Percentiles rank a stretch among this genome's conserved stretches.
Evolutionary conservation across 2,888 invertebrate genomes (phyloP).

Genomic region (Microchrysa polita): DNA sequence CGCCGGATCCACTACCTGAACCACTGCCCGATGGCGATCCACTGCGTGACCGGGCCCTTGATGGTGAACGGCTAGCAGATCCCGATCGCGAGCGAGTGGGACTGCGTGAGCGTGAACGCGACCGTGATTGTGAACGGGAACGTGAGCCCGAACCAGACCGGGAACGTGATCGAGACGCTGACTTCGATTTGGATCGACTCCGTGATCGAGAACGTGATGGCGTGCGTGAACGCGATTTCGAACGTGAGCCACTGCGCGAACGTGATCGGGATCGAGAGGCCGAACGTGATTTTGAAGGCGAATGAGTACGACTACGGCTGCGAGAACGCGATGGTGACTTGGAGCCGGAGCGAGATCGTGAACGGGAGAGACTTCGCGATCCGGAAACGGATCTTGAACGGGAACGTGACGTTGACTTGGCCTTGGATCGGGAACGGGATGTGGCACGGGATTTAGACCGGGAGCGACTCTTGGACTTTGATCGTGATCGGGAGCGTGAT

Average conservation of each 20-base stretch:
- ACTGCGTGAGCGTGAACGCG: constrained; percentile 52
- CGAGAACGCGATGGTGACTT: constrained; percentile 53
- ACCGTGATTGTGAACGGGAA: constrained; percentile 51
- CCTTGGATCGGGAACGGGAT: constrained; percentile 55
- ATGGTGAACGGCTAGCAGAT: constrained; percentile 62
- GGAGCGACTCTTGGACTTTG: constrained; percentile 49
- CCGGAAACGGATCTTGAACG: constrained; percentile 57
- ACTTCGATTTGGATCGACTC: constrained; percentile 57
- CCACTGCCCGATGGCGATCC: constrained; percentile 58
- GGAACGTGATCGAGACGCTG: constrained; percentile 57
- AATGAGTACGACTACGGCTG: constrained; percentile 38
- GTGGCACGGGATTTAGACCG: constrained; percentile 60
- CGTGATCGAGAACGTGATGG: constrained; percentile 57
- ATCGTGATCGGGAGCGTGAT: constrained; percentile 50
- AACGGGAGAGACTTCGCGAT: constrained; percentile 36
- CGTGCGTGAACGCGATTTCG: constrained; percentile 56
- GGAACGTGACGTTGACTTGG: constrained; percentile 55
- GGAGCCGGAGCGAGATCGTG: constrained; percentile 65
- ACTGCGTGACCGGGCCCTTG: constrained; percentile 55
- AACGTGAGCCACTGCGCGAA: constrained; percentile 53
- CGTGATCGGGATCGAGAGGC: constrained; percentile 52
- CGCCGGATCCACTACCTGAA: constrained; percentile 62
- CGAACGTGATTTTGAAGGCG: constrained; percentile 52
- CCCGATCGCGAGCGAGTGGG: constrained; percentile 56
- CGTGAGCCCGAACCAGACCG: constrained; percentile 55